These are phyloP conservation scores for Crotalus tigris DNA, from an alignment of 2,113 vertebrate genomes.

Conservation along the genomic window DNA sequence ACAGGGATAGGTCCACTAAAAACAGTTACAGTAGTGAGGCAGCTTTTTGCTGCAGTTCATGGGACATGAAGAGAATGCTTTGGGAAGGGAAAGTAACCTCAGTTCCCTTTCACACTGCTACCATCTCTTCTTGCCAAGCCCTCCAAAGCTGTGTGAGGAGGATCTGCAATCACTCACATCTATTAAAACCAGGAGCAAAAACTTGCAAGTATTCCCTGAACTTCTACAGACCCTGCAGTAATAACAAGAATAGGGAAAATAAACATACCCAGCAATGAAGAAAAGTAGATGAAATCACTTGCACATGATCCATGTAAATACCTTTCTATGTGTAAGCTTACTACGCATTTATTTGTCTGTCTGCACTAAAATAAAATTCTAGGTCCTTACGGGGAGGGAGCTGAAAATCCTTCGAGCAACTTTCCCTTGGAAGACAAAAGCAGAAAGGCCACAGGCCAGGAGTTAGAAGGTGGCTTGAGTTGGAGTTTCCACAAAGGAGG, in stretches of 20 bases:
- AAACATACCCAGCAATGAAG: not conserved
- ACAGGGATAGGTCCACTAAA: not conserved
- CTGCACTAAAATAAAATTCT: not conserved
- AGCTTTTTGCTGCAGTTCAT: not conserved
- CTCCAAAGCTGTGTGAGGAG: not conserved
- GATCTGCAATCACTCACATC: not conserved
- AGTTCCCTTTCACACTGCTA: not conserved
- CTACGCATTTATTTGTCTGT: not conserved
- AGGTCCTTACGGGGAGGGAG: not conserved
- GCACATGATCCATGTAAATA: not conserved
- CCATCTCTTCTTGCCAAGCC: not conserved
- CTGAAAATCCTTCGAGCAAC: not conserved
- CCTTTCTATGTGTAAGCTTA: not conserved
- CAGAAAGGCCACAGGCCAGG: not conserved
- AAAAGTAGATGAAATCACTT: not conserved
- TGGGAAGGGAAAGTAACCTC: not conserved
- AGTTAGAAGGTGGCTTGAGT: not conserved
- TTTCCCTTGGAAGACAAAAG: not conserved
- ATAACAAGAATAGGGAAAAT: not conserved
- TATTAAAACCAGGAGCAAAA: not conserved
- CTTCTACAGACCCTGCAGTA: not conserved
- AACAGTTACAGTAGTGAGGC: not conserved
- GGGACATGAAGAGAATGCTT: not conserved
- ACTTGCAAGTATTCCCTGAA: not conserved
- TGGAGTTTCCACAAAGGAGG: not conserved